phyloP scores from a whole-genome alignment of 2,797 vertebrate species.

The Sebastes elongatus region DNA sequence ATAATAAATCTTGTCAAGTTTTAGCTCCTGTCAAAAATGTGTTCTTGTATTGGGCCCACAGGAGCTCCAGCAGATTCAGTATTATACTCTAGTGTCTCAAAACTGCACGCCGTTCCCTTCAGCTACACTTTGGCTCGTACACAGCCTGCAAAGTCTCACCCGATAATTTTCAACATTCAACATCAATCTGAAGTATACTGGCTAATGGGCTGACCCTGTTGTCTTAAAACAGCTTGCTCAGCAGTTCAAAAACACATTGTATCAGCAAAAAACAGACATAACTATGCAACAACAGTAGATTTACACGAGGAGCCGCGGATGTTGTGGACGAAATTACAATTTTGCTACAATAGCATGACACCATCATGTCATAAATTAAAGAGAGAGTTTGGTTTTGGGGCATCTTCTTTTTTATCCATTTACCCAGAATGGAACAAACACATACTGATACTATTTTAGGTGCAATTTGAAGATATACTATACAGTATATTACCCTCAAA shows the following conservation, averaged over 20 bases:
- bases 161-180: constrained; percentile 49
- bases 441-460: not conserved
- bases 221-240: constrained; percentile 65
- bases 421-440: not conserved
- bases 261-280: constrained; percentile 67
- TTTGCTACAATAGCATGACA: not conserved
- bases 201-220: constrained; percentile 70
- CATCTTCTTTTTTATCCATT: not conserved
- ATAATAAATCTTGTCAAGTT: not conserved
- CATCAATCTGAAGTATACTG: constrained; percentile 48
- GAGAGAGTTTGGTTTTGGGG: not conserved
- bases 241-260: constrained; percentile 60
- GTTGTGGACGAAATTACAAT: constrained; percentile 16
- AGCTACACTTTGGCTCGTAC: constrained; percentile 21
- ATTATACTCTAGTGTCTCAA: constrained; percentile 1
- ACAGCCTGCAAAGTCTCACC: constrained; percentile 37
- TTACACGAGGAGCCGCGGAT: constrained; percentile 24
- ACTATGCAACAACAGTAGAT: constrained; percentile 53
- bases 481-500: not conserved
- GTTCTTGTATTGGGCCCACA: not conserved
- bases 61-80: not conserved
- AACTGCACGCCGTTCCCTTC: constrained; percentile 9
- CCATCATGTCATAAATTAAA: not conserved
- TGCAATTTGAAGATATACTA: not conserved
- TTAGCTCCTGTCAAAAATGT: not conserved